Base-by-base conservation (phyloP, 2,797 vertebrate genomes). In the Artibeus lituratus region DNA sequence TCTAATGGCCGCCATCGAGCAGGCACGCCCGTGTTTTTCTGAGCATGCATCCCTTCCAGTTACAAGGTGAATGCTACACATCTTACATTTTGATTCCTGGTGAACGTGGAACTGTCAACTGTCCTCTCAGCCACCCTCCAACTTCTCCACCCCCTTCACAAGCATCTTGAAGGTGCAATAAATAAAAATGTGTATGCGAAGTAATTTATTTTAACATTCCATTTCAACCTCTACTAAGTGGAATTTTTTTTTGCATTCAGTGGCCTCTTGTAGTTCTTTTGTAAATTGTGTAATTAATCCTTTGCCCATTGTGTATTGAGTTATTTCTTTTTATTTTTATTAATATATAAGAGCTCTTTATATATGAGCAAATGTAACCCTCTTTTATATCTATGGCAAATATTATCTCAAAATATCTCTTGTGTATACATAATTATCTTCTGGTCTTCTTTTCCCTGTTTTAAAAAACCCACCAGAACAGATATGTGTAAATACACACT, bases 321-420 rank as follows among this genome's bases (percentile, higher is more conserved):
- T 69, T 69, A 35, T 24, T 73, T 82, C 26, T 78, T 90, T 87
- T 49, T 70, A n/a, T 59, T 90, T 84, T 88, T 32, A 62, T 59
- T 89, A 69, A 90, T 96, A 84, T 73, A 37, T 69, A 72, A 91
- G 51, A 87, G 16, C 32, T 67, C 53, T 95, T 94, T 70, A 22
- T 74, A 42, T 91, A 53, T 69, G 78, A 93, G 10, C 29, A 73
- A 78, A 76, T 37, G 2, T 29, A 94, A 47, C 15, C 82, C 32
- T 70, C 37, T 70, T 86, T 88, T 35, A 49, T 14, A 53, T 39
- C 39, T 42, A 73, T 39, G 69, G 29, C 16, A 81, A 89, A 93
- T 39, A 82, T 0, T 16, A 55, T 44, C 86, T 89, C 65, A 70
- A 88, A 67, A 49, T 80, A 76, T n/a, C 39, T 29, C 67, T 87